Evolutionary conservation across 2,113 vertebrate species (phyloP).

Genomic region (Pteropus alecto): DNA sequence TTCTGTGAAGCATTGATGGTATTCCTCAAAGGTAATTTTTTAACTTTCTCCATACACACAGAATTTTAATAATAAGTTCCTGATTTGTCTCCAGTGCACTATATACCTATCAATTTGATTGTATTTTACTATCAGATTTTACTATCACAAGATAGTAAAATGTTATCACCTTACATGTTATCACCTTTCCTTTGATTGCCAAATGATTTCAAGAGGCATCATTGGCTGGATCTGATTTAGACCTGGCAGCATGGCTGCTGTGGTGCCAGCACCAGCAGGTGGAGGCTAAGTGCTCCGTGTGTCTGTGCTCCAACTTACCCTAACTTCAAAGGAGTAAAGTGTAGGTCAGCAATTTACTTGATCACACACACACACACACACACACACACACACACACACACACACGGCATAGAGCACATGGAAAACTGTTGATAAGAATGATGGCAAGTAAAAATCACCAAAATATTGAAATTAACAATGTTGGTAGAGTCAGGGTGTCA

Average conservation of each 20-base stretch:
- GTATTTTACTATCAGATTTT: neutral
- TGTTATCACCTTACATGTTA: neutral
- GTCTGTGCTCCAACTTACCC: accelerated
- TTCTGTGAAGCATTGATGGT: neutral
- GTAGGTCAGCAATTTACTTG: neutral
- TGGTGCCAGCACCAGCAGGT: conserved; percentile 13
- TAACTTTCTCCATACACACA: neutral
- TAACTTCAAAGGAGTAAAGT: neutral
- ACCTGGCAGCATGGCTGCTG: neutral
- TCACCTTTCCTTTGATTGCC: neutral
- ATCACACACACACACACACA: neutral
- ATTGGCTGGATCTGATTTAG: neutral
- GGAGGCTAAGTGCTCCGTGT: neutral
- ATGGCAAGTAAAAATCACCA: neutral
- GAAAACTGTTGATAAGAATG: neutral
- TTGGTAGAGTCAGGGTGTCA: neutral
- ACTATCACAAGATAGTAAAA: neutral
- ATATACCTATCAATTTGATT: neutral
- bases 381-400: neutral
- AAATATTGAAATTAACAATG: neutral
- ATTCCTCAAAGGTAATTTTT: neutral
- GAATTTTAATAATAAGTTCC: neutral
- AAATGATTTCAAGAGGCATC: neutral
- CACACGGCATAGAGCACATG: neutral
- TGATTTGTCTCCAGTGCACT: neutral